A percentile compares a stretch with the other conserved stretches of the same genome.
phyloP scores from a whole-genome alignment of 2,888 invertebrate genomes.

The Euphydryas editha region DNA sequence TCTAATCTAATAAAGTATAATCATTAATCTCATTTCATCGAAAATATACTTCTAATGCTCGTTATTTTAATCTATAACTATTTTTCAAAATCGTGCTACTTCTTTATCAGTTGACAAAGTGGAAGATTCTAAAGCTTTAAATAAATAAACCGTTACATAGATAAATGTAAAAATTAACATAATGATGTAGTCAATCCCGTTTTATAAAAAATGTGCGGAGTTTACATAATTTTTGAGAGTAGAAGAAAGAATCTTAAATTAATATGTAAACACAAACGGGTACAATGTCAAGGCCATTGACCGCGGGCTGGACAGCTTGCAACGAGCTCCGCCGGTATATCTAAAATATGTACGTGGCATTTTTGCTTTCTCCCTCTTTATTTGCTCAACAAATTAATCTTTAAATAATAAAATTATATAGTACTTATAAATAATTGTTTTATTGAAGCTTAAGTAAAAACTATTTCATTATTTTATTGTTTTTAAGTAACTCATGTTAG shows the following conservation, averaged over 20 bases:
- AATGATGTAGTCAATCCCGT: background rate
- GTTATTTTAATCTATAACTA: background rate
- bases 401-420: background rate
- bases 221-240: slow-evolving; percentile 26
- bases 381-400: slow-evolving; percentile 9
- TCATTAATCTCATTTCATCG: no score
- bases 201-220: slow-evolving; percentile 16
- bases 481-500: background rate
- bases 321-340: slow-evolving; percentile 26
- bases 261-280: slow-evolving; percentile 61
- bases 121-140: background rate
- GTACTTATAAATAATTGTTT: background rate
- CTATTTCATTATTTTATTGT: background rate
- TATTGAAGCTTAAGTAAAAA: background rate
- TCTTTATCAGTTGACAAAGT: background rate
- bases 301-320: slow-evolving; percentile 50
- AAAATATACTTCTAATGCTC: no score
- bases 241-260: slow-evolving; percentile 50
- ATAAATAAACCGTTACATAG: slow-evolving; percentile 11
- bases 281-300: slow-evolving; percentile 78
- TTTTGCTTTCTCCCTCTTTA: slow-evolving; percentile 27
- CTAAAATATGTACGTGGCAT: slow-evolving; percentile 22
- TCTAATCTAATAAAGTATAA: no score
- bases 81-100: background rate
- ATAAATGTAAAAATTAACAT: slow-evolving; percentile 7